Evolutionary conservation across 2,113 vertebrate genomes (phyloP).

Genomic region (Paraplagusia blochii): DNA sequence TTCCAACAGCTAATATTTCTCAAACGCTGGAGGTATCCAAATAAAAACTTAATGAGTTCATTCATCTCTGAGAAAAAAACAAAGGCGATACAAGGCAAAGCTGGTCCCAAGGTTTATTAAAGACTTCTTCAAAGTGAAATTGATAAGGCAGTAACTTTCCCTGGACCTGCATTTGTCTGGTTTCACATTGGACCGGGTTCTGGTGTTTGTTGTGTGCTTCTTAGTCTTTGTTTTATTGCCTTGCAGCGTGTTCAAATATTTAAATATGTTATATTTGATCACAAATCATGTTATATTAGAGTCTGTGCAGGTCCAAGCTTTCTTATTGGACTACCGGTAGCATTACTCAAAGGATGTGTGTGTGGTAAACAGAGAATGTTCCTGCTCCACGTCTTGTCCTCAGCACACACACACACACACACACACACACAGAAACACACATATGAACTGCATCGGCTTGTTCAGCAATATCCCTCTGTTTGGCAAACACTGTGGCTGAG

Average conservation of each 20-base stretch:
- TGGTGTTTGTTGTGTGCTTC: background rate
- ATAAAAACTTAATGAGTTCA: conserved; percentile 15
- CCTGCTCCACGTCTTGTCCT: too few species aligned
- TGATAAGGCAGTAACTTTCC: background rate
- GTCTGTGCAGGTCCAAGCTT: too few species aligned
- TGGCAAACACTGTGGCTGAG: too few species aligned
- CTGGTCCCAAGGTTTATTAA: conserved; percentile 1
- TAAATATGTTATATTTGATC: too few species aligned
- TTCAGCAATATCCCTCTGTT: too few species aligned
- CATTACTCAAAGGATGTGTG: too few species aligned
- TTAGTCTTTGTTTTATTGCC: background rate
- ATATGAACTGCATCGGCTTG: too few species aligned
- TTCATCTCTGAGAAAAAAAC: background rate
- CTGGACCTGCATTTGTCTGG: background rate
- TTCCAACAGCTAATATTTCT: background rate
- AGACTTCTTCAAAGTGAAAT: conserved; percentile 1
- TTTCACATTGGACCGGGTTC: background rate
- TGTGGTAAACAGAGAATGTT: too few species aligned
- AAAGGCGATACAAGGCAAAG: background rate
- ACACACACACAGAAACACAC: too few species aligned
- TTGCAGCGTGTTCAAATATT: background rate
- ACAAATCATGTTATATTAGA: background rate
- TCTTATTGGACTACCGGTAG: too few species aligned
- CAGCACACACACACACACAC: too few species aligned
- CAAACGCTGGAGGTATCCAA: background rate